Evolutionary conservation across 2,888 invertebrate genomes (phyloP).

Genomic region (Ecliptopera silaceata): DNA sequence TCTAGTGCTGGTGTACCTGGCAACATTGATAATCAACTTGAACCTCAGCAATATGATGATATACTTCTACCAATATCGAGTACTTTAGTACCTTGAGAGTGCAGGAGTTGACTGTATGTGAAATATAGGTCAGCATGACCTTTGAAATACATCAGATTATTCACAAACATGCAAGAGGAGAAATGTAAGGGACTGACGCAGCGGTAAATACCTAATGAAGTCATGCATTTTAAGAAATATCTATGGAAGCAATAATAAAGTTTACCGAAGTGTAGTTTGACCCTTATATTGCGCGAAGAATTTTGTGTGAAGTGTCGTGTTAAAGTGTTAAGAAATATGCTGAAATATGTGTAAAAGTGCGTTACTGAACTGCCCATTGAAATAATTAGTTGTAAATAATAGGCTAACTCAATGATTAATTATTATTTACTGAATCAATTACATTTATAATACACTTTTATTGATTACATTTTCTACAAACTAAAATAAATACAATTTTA

Average conservation of each 20-base stretch:
- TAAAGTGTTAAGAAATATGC: background rate
- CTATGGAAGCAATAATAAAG: too few relatives aligned
- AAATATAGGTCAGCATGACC: too few relatives aligned
- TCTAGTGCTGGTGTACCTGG: slow-evolving; percentile 89
- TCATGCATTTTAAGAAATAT: too few relatives aligned
- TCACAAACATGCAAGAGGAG: too few relatives aligned
- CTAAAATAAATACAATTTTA: slow-evolving; percentile 33
- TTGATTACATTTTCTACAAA: slow-evolving; percentile 16
- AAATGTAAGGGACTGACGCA: too few relatives aligned
- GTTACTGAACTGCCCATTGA: slow-evolving; percentile 1
- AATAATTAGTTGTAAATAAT: slow-evolving; percentile 34
- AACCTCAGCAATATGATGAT: slow-evolving; percentile 93
- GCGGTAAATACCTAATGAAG: too few relatives aligned
- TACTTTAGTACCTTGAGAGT: slow-evolving; percentile 78
- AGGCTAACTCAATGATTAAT: slow-evolving; percentile 21
- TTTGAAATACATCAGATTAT: too few relatives aligned
- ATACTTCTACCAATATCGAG: slow-evolving; percentile 92
- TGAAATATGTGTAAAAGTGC: background rate
- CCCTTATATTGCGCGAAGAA: too few relatives aligned
- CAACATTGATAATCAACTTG: slow-evolving; percentile 90
- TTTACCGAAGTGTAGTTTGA: too few relatives aligned
- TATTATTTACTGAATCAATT: slow-evolving; percentile 28
- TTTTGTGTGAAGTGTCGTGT: too few relatives aligned
- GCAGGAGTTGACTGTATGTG: too few relatives aligned
- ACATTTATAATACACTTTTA: slow-evolving; percentile 17